Percentiles rank a stretch among this genome's conserved stretches.
These are phyloP conservation scores for Anodontia alba DNA, from an alignment of 2,888 invertebrate species.

Conservation along the genomic window DNA sequence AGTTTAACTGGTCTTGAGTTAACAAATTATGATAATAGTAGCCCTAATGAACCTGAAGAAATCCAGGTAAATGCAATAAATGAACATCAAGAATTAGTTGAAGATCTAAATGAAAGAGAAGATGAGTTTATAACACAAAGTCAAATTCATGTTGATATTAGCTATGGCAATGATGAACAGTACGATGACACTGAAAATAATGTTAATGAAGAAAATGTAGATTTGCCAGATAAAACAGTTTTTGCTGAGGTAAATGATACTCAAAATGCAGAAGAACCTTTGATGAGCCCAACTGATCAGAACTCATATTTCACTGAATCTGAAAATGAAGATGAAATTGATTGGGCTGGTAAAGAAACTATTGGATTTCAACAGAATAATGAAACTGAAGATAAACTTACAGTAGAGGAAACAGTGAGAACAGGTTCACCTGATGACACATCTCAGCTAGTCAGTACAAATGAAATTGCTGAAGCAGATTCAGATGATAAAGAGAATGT, in stretches of 20 bases:
- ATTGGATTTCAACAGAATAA: neutral
- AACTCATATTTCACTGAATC: neutral
- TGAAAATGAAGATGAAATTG: conserved; percentile 44
- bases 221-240: neutral
- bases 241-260: neutral
- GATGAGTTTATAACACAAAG: neutral
- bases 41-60: neutral
- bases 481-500: neutral
- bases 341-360: conserved; percentile 13
- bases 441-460: neutral
- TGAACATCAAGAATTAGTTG: neutral
- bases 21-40: neutral
- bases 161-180: conserved; percentile 2
- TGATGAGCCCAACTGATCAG: neutral
- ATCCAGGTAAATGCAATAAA: neutral
- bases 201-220: neutral
- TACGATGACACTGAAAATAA: neutral
- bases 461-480: neutral
- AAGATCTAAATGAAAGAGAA: neutral
- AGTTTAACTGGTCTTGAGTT: neutral
- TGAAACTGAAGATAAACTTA: neutral
- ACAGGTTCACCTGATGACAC: neutral
- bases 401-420: neutral
- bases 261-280: neutral
- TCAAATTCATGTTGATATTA: conserved; percentile 6